phyloP scores from a whole-genome alignment of 2,888 invertebrate genomes.

The Noctuana brunneofusca region DNA sequence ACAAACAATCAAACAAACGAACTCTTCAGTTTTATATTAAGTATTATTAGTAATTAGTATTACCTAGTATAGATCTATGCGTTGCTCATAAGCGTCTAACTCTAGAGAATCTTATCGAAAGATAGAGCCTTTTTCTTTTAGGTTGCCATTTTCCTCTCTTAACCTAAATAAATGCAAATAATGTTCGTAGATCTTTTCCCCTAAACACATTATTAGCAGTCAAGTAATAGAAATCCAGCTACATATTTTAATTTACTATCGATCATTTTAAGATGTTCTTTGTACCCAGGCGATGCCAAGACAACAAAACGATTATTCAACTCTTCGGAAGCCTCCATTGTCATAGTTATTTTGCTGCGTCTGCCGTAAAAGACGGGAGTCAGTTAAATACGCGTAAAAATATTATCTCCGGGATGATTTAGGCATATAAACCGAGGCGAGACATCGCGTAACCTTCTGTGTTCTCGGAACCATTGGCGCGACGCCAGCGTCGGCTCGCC shows the following conservation, averaged over 20 bases:
- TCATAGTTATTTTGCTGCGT: slow-evolving; percentile 23
- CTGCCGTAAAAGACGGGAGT: slow-evolving; percentile 25
- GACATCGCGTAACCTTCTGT: slow-evolving; percentile 80
- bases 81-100: too few relatives aligned
- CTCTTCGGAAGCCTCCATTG: slow-evolving; percentile 11
- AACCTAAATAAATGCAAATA: neutral
- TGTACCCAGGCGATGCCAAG: slow-evolving; percentile 30
- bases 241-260: slow-evolving; percentile 12
- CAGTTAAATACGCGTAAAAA: slow-evolving; percentile 53
- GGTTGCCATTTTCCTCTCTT: neutral
- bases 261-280: slow-evolving; percentile 32
- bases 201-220: slow-evolving; percentile 6
- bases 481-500: slow-evolving; percentile 66
- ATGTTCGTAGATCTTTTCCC: neutral
- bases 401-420: slow-evolving; percentile 74
- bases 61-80: too few relatives aligned
- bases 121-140: too few relatives aligned
- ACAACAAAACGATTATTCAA: slow-evolving; percentile 33
- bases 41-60: too few relatives aligned
- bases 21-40: too few relatives aligned
- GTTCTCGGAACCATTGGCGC: slow-evolving; percentile 79
- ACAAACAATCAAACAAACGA: too few relatives aligned
- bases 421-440: slow-evolving; percentile 78
- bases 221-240: neutral
- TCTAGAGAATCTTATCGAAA: too few relatives aligned